Conservation (phyloP, 2,888 invertebrate species). For the Ptychoptera albimana region DNA sequence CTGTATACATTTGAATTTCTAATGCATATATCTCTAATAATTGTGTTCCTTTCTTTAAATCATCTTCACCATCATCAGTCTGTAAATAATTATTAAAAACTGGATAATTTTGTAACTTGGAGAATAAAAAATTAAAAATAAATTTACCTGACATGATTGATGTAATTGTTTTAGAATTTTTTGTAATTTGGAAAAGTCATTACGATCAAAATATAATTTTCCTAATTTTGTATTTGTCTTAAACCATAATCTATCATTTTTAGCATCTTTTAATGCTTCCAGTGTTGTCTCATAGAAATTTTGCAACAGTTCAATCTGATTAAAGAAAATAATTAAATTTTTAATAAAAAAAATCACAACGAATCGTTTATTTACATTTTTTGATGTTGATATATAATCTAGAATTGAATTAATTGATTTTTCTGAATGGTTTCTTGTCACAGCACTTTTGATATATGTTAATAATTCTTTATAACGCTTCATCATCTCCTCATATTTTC, state of each 20-base stretch:
- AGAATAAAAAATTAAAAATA: background rate
- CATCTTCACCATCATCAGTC: conserved; percentile 96
- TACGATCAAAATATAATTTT: conserved; percentile 93
- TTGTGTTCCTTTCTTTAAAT: conserved; percentile 94
- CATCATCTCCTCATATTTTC: conserved; percentile 93
- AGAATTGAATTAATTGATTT: conserved; percentile 99
- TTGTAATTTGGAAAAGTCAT: conserved; percentile 84
- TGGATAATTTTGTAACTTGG: background rate
- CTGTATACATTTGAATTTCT: conserved; percentile 99
- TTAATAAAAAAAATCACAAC: conserved; percentile 2
- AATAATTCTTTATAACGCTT: conserved; percentile 84
- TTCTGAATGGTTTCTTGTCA: conserved; percentile 97
- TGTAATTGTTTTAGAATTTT: conserved; percentile 95
- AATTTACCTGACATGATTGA: conserved; percentile 80
- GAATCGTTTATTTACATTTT: conserved; percentile 60
- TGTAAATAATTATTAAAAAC: conserved; percentile 21
- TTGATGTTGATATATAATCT: conserved; percentile 97
- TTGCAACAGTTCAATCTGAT: conserved; percentile 94
- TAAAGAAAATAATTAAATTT: conserved; percentile 6
- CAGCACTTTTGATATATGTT: conserved; percentile 97
- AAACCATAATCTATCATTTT: conserved; percentile 98
- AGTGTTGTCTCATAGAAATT: conserved; percentile 96
- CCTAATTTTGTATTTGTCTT: conserved; percentile 99
- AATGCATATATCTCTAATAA: conserved; percentile 94
- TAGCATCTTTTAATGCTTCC: conserved; percentile 90